Percentiles rank a stretch among this genome's conserved stretches.
phyloP scores from a whole-genome alignment of 2,797 vertebrate species.

The Paratrypauchen microcephalus region DNA sequence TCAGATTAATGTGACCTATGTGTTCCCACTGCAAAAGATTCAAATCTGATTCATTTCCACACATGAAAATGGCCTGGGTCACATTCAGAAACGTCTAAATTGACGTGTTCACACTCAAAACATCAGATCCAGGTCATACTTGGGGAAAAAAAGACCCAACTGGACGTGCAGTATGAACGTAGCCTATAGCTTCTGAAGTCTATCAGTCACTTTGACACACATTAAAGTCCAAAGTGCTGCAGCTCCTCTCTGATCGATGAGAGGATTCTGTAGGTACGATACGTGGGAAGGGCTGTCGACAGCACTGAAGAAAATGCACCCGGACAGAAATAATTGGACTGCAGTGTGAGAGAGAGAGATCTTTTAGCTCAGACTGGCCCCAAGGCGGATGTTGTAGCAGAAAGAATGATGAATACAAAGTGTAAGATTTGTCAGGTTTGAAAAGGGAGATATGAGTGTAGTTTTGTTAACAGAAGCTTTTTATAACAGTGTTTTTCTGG shows the following conservation, averaged over 20 bases:
- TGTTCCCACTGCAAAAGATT: no score
- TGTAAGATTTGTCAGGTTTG: background rate
- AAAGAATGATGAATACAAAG: background rate
- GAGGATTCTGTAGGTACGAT: slow-evolving; percentile 56
- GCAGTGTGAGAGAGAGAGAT: background rate
- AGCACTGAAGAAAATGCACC: slow-evolving; percentile 37
- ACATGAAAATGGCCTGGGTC: no score
- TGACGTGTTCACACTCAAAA: no score
- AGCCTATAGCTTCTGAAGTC: slow-evolving; percentile 57
- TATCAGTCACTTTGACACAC: slow-evolving; percentile 66
- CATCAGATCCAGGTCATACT: no score
- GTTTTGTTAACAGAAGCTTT: background rate
- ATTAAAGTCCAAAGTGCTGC: slow-evolving; percentile 65
- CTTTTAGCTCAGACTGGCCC: background rate
- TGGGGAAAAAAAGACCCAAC: no score
- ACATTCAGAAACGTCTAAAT: no score
- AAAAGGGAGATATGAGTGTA: background rate
- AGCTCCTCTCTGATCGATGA: slow-evolving; percentile 67
- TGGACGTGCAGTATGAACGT: no score
- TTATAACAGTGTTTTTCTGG: background rate
- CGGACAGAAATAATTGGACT: slow-evolving; percentile 18
- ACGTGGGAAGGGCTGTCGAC: slow-evolving; percentile 36
- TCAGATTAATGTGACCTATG: no score
- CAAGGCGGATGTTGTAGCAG: background rate
- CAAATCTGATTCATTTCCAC: no score